These are phyloP conservation scores for Plumapathes pennacea DNA, from an alignment of 92 coral and sea anemone genomes.

Conservation along the genomic window DNA sequence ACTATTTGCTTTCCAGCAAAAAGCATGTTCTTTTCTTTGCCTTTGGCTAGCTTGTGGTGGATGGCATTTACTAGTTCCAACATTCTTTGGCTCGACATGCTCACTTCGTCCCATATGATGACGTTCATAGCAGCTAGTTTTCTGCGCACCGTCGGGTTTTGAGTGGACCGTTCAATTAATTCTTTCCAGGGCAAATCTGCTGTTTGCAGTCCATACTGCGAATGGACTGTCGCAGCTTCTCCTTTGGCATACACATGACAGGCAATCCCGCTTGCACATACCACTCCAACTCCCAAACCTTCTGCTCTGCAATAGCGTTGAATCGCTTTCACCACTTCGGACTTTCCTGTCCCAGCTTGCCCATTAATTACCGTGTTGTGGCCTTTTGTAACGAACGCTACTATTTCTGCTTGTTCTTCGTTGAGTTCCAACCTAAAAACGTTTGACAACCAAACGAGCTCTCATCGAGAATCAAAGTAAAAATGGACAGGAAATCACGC, in stretches of 20 bases:
- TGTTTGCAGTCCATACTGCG: constrained; percentile 13
- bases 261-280: constrained; percentile 19
- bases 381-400: too few relatives aligned
- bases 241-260: neutral
- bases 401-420: neutral
- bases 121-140: constrained; percentile 12
- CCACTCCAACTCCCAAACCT: too few relatives aligned
- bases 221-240: neutral
- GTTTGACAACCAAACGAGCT: too few relatives aligned
- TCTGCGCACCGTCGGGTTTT: constrained; percentile 4
- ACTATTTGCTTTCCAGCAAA: constrained; percentile 48
- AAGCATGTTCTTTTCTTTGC: neutral
- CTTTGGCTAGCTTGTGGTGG: constrained; percentile 11
- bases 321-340: too few relatives aligned
- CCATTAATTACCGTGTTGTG: too few relatives aligned
- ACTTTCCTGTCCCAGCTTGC: too few relatives aligned
- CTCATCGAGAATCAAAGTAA: too few relatives aligned
- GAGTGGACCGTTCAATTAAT: constrained; percentile 8
- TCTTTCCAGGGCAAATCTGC: constrained; percentile 22
- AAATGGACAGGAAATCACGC: too few relatives aligned
- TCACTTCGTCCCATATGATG: constrained; percentile 50
- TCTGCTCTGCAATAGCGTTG: too few relatives aligned
- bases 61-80: constrained; percentile 37
- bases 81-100: constrained; percentile 55
- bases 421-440: neutral